A percentile compares a stretch with the other conserved stretches of the same genome.
Conservation (phyloP, 1,140 invertebrate genomes). For the Bombus terrestris region DNA sequence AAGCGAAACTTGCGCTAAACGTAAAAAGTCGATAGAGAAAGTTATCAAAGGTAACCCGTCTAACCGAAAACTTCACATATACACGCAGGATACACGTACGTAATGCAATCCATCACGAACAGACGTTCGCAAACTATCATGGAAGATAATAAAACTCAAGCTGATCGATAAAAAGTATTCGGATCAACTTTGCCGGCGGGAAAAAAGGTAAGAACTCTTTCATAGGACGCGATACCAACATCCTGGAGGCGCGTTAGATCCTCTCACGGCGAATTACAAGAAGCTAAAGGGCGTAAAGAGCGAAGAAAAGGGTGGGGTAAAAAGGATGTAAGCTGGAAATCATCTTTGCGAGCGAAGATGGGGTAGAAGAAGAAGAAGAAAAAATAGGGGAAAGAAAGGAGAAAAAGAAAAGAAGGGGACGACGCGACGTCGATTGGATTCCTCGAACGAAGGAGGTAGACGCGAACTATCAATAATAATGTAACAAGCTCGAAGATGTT, state of each 20-base stretch:
- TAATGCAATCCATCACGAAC: background rate
- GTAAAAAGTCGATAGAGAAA: background rate
- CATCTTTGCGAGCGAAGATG: background rate
- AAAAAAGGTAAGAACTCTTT: background rate
- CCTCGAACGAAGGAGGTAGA: background rate
- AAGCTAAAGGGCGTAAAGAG: background rate
- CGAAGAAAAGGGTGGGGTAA: background rate
- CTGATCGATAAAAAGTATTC: background rate
- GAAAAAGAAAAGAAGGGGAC: background rate
- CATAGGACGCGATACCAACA: background rate
- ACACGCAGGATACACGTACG: background rate
- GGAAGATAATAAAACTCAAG: background rate
- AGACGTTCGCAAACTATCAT: background rate
- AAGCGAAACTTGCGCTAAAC: background rate
- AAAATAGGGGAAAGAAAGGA: background rate
- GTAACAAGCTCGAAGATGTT: slow-evolving; percentile 33
- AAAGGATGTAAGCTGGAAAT: slow-evolving; percentile 25
- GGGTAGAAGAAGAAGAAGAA: background rate
- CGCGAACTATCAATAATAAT: slow-evolving; percentile 41
- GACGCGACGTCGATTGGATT: slow-evolving; percentile 15
- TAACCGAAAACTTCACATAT: background rate
- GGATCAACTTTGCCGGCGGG: background rate
- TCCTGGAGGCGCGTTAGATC: background rate
- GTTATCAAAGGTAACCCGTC: background rate
- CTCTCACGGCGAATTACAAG: slow-evolving; percentile 35